A percentile compares a stretch with the other conserved stretches of the same genome.
These are phyloP conservation scores for Jacana jacana DNA, from an alignment of 2,113 vertebrate species.

Conservation along the genomic window DNA sequence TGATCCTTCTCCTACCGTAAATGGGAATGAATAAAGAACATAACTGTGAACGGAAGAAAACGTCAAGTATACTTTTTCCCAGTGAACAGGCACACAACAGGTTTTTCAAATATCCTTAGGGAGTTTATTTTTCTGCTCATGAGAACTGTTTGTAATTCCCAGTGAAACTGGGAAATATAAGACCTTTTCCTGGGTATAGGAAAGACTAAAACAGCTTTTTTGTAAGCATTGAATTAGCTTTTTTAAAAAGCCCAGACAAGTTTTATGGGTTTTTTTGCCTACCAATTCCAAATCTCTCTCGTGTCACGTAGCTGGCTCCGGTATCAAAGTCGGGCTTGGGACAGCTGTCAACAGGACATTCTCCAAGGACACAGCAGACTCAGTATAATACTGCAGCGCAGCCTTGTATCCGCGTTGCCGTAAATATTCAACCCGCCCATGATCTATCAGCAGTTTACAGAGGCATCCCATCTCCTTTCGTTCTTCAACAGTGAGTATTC, in stretches of 20 bases:
- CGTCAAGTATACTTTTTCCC: background rate
- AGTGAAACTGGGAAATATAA: background rate
- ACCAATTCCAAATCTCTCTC: background rate
- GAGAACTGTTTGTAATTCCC: background rate
- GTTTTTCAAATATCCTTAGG: background rate
- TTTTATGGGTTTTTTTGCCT: background rate
- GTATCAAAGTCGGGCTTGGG: constrained; percentile 50
- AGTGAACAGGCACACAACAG: background rate
- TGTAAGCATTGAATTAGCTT: background rate
- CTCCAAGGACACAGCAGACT: constrained; percentile 85
- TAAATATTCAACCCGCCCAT: constrained; percentile 86
- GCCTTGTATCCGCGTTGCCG: constrained; percentile 77
- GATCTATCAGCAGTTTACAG: constrained; percentile 90
- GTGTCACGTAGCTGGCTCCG: constrained; percentile 14
- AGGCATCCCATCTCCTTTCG: constrained; percentile 83
- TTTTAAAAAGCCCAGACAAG: background rate
- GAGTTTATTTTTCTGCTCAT: background rate
- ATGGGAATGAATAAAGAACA: constrained; percentile 42
- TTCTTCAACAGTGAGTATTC: constrained; percentile 79
- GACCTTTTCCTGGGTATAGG: background rate
- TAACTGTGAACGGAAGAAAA: background rate
- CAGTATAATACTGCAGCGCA: constrained; percentile 79
- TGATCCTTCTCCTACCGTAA: background rate
- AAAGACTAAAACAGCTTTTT: background rate
- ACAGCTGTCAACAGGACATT: constrained; percentile 91